Evolutionary conservation across 1,140 invertebrate species (phyloP), one percentile per base, ranked within the genome.

Genomic region (Dinoponera quadriceps): DNA sequence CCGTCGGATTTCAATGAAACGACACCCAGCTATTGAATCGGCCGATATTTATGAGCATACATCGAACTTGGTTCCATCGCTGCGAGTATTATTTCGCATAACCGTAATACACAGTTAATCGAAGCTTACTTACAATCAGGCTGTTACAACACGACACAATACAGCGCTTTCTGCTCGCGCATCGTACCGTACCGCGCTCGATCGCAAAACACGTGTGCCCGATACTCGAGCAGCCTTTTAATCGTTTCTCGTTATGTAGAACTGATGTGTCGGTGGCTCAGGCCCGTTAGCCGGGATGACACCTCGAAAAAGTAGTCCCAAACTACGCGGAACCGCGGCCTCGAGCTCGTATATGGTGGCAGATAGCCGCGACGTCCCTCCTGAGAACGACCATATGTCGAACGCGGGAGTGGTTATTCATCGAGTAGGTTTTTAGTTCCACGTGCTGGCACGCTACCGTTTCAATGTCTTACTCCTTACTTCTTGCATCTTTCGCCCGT

Each of bases 231-330:
- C 81, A 55, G 88, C 83, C 85, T 91, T 84, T 91, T 85, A 87
- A 91, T 91, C 88, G 83, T 85, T 77, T 20, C 49, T 55, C 62
- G 85, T 83, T 63, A 83, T 81, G 73, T 78, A 69, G 72, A 59
- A 84, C 59, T 68, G 62, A 89, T 86, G 86, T 83, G 75, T 82
- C 73, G 77, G 57, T 69, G 77, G 38, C 62, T 63, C 27, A 54
- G 80, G 77, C 84, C 86, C 83, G 86, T 89, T 85, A 83, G 60
- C 84, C 74, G 83, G 81, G 72, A 66, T 55, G 73, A 84, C 86
- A 86, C 84, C 77, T 87, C 85, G 83, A 91, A 92, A 91, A 92
- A 92, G 86, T 91, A 90, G 90, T 87, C 90, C 88, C 83, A 91
- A 92, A 92, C 91, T 92, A 91, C 90, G 89, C 89, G 86, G 89